phyloP scores from a whole-genome alignment of 1,140 invertebrate genomes.

The Drosophila lini region DNA sequence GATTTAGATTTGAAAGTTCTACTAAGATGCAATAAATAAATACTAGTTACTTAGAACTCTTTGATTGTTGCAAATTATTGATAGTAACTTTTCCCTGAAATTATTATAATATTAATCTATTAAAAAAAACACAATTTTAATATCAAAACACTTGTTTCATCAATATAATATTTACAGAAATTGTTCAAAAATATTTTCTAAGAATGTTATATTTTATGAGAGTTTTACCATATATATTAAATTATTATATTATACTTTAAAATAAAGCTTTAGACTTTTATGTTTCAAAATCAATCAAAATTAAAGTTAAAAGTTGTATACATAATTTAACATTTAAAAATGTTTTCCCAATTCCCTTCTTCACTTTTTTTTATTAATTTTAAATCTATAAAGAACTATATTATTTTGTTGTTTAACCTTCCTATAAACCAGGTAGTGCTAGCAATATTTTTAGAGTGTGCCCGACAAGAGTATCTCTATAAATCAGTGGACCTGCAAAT shows the following conservation, averaged over 20 bases:
- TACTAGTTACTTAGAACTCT: neutral
- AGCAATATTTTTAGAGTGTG: conserved; percentile 3
- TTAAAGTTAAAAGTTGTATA: neutral
- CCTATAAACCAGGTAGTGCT: neutral
- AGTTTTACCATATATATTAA: no score
- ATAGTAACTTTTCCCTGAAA: neutral
- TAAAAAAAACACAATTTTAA: neutral
- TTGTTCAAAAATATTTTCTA: neutral
- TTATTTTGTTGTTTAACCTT: neutral
- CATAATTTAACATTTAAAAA: neutral
- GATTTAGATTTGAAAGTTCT: neutral
- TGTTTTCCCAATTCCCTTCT: neutral
- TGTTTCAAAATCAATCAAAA: neutral
- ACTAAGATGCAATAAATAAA: neutral
- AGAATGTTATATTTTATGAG: neutral
- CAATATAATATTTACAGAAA: neutral
- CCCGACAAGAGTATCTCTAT: conserved; percentile 16
- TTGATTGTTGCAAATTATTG: neutral
- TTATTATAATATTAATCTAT: no score
- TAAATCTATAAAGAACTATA: neutral
- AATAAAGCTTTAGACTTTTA: neutral
- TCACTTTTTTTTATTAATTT: neutral
- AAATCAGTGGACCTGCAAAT: conserved; percentile 20
- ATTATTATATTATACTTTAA: no score
- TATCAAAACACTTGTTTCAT: neutral